Evolutionary conservation across 2,113 vertebrate species (phyloP).

Genomic region (Opisthocomus hoazin): DNA sequence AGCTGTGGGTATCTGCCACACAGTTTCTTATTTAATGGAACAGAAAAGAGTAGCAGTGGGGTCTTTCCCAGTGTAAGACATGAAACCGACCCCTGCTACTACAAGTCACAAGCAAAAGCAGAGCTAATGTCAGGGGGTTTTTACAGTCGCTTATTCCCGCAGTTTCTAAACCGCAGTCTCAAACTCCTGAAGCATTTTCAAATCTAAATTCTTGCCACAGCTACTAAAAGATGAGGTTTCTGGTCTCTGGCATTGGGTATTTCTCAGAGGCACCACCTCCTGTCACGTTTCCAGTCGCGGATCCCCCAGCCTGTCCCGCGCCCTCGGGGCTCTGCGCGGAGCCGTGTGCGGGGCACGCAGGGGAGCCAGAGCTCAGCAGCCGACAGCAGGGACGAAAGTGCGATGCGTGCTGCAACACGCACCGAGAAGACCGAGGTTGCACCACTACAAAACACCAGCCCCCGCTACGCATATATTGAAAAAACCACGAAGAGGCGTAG

Average conservation of each 20-base stretch:
- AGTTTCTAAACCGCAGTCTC: not conserved
- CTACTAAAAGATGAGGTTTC: not conserved
- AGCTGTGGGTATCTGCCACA: not conserved
- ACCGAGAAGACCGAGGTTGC: not conserved
- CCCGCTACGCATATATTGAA: not conserved
- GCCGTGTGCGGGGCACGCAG: not conserved
- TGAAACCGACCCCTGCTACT: not conserved
- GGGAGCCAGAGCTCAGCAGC: not conserved
- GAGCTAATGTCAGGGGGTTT: not conserved
- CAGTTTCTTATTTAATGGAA: not conserved
- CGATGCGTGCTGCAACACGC: fast-evolving
- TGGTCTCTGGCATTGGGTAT: not conserved
- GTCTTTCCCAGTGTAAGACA: not conserved
- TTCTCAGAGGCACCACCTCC: not conserved
- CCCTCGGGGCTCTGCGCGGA: not conserved
- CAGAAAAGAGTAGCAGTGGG: not conserved
- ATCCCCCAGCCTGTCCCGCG: not conserved
- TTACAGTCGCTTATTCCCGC: not conserved
- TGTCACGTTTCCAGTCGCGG: not conserved
- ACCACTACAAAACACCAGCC: not conserved
- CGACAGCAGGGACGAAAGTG: not conserved
- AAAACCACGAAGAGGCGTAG: not conserved
- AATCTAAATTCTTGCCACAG: not conserved
- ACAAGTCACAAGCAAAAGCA: not conserved
- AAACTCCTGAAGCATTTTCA: not conserved